phyloP scores from a whole-genome alignment of 2,888 invertebrate genomes.

The Caenorhabditis panamensis region DNA sequence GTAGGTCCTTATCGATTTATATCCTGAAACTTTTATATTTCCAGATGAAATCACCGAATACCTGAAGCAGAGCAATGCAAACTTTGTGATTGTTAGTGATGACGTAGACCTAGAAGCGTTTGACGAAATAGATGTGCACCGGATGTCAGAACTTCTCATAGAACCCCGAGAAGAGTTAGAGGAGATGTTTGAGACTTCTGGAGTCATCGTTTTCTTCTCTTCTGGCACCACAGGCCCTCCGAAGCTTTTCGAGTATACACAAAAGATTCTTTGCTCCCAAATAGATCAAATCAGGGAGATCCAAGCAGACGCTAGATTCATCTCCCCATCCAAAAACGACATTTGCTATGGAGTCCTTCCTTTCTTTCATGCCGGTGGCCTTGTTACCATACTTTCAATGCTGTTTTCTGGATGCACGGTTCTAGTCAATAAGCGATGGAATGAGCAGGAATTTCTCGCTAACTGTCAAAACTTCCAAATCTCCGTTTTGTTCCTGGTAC shows the following conservation, averaged over 20 bases:
- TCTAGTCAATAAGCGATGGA: constrained; percentile 68
- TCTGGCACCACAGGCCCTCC: constrained; percentile 77
- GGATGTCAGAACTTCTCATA: constrained; percentile 5
- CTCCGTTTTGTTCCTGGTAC: constrained; percentile 66
- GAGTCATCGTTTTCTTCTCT: constrained; percentile 73
- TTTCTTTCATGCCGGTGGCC: constrained; percentile 76
- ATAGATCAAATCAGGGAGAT: constrained; percentile 57
- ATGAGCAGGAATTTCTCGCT: constrained; percentile 63
- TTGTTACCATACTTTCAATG: constrained; percentile 72
- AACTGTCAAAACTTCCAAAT: constrained; percentile 62
- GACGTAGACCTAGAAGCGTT: constrained; percentile 50
- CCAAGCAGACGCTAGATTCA: constrained; percentile 10
- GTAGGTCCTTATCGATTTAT: constrained; percentile 43
- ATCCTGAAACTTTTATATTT: no score
- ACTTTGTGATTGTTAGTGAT: constrained; percentile 40
- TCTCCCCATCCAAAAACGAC: constrained; percentile 33
- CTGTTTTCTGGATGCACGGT: constrained; percentile 67
- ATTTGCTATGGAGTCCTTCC: constrained; percentile 72
- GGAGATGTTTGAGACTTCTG: constrained; percentile 6
- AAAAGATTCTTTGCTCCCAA: constrained; percentile 64
- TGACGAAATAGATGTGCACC: constrained; percentile 24
- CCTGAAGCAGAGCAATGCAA: constrained; percentile 33
- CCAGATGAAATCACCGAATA: constrained; percentile 69
- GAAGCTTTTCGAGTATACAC: constrained; percentile 68
- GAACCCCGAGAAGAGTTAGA: background rate